Percentiles rank a stretch among this genome's conserved stretches.
Conservation (phyloP, 2,888 invertebrate species). For the Choreutis nemorana region DNA sequence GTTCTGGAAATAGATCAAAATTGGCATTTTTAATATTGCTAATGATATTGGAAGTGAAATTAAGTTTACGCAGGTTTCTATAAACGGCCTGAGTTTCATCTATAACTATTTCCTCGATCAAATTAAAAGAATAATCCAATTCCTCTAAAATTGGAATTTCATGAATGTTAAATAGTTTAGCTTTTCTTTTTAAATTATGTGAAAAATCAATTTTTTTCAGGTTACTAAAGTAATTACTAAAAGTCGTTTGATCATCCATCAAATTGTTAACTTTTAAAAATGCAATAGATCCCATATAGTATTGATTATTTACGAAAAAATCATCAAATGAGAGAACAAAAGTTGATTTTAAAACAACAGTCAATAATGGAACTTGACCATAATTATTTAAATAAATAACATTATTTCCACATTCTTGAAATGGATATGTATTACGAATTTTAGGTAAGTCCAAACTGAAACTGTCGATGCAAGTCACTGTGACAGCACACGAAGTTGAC, state of each 20-base stretch:
- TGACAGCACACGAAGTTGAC: too few relatives aligned
- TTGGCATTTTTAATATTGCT: slow-evolving; percentile 20
- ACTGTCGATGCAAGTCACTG: too few relatives aligned
- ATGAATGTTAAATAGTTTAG: slow-evolving; percentile 20
- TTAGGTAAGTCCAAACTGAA: too few relatives aligned
- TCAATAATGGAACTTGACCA: too few relatives aligned
- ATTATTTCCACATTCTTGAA: too few relatives aligned
- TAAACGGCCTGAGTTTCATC: slow-evolving; percentile 12
- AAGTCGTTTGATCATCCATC: not conserved
- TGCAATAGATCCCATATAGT: too few relatives aligned
- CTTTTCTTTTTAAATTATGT: slow-evolving; percentile 20
- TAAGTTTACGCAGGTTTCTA: slow-evolving; percentile 19
- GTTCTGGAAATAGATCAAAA: slow-evolving; percentile 22
- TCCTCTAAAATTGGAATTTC: slow-evolving; percentile 17
- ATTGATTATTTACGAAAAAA: too few relatives aligned
- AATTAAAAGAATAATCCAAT: slow-evolving; percentile 34
- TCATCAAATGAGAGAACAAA: too few relatives aligned
- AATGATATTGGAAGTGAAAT: slow-evolving; percentile 32
- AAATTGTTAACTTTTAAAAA: slow-evolving; percentile 1
- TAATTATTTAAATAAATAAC: too few relatives aligned
- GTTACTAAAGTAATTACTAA: not conserved
- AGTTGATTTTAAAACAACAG: too few relatives aligned
- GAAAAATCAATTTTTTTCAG: slow-evolving; percentile 13
- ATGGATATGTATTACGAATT: too few relatives aligned
- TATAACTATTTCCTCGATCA: slow-evolving; percentile 19